Conservation (phyloP, 2,797 vertebrate species). For the Dendrocincla fuliginosa region DNA sequence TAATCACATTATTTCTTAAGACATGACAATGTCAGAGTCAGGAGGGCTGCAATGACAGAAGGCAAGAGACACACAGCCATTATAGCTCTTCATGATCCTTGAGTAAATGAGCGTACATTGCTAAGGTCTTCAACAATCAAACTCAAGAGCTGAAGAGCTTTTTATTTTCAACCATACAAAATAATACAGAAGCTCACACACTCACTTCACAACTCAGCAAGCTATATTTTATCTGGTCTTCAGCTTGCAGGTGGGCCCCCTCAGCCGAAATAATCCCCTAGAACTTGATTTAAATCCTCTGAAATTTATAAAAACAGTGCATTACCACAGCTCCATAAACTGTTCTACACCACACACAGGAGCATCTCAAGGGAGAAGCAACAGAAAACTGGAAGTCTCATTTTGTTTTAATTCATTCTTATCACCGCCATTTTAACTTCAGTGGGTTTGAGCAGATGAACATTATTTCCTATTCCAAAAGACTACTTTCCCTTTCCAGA, state of each 20-base stretch:
- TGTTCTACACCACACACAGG: background rate
- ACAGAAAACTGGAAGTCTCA: background rate
- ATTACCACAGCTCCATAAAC: background rate
- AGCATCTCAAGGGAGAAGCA: background rate
- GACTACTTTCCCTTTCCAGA: background rate
- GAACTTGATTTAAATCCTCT: background rate
- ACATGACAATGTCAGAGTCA: accelerated
- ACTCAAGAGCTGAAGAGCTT: background rate
- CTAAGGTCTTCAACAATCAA: background rate
- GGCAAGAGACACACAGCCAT: background rate
- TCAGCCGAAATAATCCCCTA: background rate
- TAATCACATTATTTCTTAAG: background rate
- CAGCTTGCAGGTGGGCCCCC: background rate
- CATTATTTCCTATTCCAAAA: background rate
- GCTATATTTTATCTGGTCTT: background rate
- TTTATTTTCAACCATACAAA: background rate
- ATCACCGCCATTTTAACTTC: background rate
- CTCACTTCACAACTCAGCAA: background rate
- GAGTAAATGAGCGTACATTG: background rate
- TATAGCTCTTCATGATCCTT: background rate
- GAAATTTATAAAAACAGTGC: background rate
- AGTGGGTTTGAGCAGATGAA: background rate
- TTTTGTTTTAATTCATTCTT: background rate
- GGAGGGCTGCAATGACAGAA: background rate
- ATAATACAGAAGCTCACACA: background rate